A percentile compares a stretch with the other conserved stretches of the same genome.
Conservation (phyloP, 1,140 invertebrate genomes). For the Orius insidiosus region DNA sequence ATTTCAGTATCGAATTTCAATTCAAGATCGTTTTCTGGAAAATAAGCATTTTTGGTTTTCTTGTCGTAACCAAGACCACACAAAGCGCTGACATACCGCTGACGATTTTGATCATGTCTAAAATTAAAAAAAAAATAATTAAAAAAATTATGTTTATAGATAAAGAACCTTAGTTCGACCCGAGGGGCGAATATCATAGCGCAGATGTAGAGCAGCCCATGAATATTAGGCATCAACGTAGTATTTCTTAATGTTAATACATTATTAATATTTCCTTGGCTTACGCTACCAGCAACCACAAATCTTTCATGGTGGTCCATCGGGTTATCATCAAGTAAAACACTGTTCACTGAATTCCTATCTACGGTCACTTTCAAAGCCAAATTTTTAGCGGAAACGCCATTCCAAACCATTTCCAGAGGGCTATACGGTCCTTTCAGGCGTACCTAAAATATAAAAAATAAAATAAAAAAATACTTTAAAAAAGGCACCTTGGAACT, state of each 20-base stretch:
- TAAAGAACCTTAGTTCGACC: slow-evolving; percentile 44
- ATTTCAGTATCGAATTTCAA: slow-evolving; percentile 55
- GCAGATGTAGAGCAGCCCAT: slow-evolving; percentile 56
- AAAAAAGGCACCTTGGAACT: not conserved
- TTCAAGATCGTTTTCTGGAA: slow-evolving; percentile 69
- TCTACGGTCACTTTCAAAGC: slow-evolving; percentile 44
- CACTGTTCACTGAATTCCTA: slow-evolving; percentile 62
- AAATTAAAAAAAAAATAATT: not conserved
- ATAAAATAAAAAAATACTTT: not conserved
- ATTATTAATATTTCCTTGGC: slow-evolving; percentile 30
- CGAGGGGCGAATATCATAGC: slow-evolving; percentile 62
- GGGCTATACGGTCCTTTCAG: slow-evolving; percentile 57
- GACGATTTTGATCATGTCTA: slow-evolving; percentile 32
- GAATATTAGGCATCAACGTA: slow-evolving; percentile 72
- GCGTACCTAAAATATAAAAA: slow-evolving; percentile 23
- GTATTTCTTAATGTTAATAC: slow-evolving; percentile 50
- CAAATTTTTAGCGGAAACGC: slow-evolving; percentile 33
- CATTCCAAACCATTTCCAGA: slow-evolving; percentile 49
- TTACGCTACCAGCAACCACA: slow-evolving; percentile 49
- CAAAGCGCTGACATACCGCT: slow-evolving; percentile 51
- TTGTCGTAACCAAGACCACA: slow-evolving; percentile 60
- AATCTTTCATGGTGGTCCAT: slow-evolving; percentile 42
- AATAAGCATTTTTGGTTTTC: slow-evolving; percentile 32
- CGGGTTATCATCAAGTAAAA: slow-evolving; percentile 64
- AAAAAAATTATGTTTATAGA: no score